Conservation (phyloP, 2,888 invertebrate genomes). For the Galerucella nymphaeae region DNA sequence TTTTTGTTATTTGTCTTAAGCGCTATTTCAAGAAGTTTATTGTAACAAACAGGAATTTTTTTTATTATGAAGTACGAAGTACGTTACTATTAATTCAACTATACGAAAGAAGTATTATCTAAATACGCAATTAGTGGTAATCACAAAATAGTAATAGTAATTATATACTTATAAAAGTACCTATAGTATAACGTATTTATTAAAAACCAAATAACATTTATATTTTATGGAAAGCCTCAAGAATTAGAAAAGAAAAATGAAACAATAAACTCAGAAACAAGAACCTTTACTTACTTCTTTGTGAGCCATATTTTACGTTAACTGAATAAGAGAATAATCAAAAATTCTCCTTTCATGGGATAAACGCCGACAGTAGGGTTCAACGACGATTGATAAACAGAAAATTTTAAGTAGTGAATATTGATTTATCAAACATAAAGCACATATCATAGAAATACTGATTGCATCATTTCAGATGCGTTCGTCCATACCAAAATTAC, state of each 20-base stretch:
- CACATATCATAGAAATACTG: background rate
- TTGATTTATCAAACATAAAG: constrained; percentile 4
- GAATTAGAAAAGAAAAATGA: background rate
- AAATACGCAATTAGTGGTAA: too few relatives aligned
- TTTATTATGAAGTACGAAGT: background rate
- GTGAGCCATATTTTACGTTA: constrained; percentile 32
- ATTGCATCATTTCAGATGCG: background rate
- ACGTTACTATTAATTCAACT: background rate
- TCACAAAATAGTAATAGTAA: too few relatives aligned
- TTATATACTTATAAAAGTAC: background rate
- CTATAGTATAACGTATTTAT: background rate
- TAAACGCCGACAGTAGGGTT: constrained; percentile 4
- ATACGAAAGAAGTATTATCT: background rate
- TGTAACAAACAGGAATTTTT: constrained; percentile 3
- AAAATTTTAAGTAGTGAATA: background rate
- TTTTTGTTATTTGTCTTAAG: background rate
- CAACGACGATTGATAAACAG: constrained; percentile 10
- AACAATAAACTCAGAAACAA: background rate
- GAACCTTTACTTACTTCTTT: constrained; percentile 36
- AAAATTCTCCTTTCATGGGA: background rate
- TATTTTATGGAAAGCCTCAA: background rate
- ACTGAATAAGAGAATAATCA: background rate
- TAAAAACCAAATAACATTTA: background rate
- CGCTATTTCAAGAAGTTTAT: constrained; percentile 10
- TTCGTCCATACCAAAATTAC: background rate